Evolutionary conservation across 2,113 vertebrate genomes (phyloP).

Genomic region (Paramisgurnus dabryanus): DNA sequence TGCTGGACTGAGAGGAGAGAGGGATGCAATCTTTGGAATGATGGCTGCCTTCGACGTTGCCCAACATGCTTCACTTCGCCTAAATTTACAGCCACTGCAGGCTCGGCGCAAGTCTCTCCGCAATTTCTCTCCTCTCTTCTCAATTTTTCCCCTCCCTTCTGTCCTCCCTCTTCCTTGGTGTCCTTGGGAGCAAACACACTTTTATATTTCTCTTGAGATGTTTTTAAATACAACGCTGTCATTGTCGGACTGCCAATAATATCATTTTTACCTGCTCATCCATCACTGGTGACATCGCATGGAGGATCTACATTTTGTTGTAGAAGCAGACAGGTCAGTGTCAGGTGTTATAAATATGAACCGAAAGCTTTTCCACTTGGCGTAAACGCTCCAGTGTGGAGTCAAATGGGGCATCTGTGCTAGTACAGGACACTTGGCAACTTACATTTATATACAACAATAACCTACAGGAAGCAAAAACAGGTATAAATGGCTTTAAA

Average conservation of each 20-base stretch:
- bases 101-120: constrained; percentile 55
- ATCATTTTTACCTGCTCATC: constrained; percentile 65
- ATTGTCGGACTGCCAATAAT: constrained; percentile 69
- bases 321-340: constrained; percentile 53
- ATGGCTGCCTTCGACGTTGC: constrained; percentile 66
- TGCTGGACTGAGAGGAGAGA: constrained; percentile 54
- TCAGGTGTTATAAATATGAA: constrained; percentile 42
- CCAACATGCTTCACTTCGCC: constrained; percentile 68
- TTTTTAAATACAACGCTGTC: constrained; percentile 63
- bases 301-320: constrained; percentile 56
- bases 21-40: constrained; percentile 68
- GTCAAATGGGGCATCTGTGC: neutral
- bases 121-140: neutral
- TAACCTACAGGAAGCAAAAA: neutral
- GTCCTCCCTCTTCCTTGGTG: constrained; percentile 47
- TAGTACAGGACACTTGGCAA: neutral
- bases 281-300: constrained; percentile 65
- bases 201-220: constrained; percentile 74
- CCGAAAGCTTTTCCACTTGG: constrained; percentile 9
- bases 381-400: constrained; percentile 20
- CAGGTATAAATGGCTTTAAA: neutral
- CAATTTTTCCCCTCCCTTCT: neutral
- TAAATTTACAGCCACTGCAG: constrained; percentile 73
- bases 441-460: neutral
- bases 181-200: constrained; percentile 67